Conservation (phyloP, 2,113 vertebrate species). For the Thermophis baileyi region DNA sequence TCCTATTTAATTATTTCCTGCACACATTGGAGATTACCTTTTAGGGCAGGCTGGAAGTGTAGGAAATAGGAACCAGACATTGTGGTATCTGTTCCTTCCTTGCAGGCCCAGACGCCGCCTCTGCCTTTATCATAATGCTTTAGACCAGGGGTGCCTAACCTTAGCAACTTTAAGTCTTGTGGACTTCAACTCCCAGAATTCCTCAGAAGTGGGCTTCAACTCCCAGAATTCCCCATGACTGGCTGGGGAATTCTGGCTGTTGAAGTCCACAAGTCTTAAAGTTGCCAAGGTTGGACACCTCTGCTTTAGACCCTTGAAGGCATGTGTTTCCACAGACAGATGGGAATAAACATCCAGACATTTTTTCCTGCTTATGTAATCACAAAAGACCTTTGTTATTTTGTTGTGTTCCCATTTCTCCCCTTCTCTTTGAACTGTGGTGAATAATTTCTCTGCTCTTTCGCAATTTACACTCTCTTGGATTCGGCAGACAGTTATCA, state of each 20-base stretch:
- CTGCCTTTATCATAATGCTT: accelerated
- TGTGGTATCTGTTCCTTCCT: background rate
- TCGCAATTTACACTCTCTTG: conserved; percentile 35
- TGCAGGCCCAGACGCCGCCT: background rate
- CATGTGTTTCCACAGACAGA: background rate
- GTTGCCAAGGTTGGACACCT: background rate
- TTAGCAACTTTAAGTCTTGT: background rate
- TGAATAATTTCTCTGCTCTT: conserved; percentile 36
- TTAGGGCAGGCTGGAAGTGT: background rate
- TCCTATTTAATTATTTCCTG: background rate
- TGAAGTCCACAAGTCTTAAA: background rate
- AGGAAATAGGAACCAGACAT: conserved; percentile 21
- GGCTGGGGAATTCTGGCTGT: background rate
- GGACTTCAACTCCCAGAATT: background rate
- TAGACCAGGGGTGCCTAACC: background rate
- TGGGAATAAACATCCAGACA: conserved; percentile 21
- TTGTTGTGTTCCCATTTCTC: conserved; percentile 39
- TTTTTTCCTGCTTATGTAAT: conserved; percentile 14
- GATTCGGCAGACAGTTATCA: conserved; percentile 26
- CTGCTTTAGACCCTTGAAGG: accelerated
- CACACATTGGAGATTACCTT: conserved; percentile 17
- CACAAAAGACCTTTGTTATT: conserved; percentile 19
- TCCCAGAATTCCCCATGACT: background rate
- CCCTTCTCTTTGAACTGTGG: conserved; percentile 27
- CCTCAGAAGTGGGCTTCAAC: background rate